Base-by-base conservation (phyloP, 2,113 vertebrate species). In the Dryoscopus gambensis region DNA sequence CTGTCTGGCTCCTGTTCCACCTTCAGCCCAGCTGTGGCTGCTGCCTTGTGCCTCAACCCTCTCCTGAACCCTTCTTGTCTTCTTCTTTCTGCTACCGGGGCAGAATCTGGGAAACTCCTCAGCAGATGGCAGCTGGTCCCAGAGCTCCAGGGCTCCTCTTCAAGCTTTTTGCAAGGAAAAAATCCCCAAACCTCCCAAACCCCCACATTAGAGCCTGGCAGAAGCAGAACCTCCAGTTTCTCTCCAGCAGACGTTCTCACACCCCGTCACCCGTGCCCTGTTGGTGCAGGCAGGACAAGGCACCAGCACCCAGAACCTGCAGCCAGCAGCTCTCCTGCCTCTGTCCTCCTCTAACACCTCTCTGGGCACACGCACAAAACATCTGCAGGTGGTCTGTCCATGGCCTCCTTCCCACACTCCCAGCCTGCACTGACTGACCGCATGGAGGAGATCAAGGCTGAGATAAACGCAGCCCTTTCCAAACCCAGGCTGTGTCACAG, bases 381-480 rank as follows among this genome's bases (percentile, higher is more conserved):
- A 63, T 13, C 74, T 70, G 62, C 82, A 82, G 13, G 22, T 3
- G 49, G 30, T 37, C 50, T 30, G 19, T 7, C 35, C 6, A 0
- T 4, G 42, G 39, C 56, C 52, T 75, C 70, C 59, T 63, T 25
- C 53, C 53, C 87, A 39, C 46, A 33, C 0, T 2, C 30, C n/a
- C 60, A 60, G 77, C 22, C 79, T 63, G 73, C 60, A 22, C 65
- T 49, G 71, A 57, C 59, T 67, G 59, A 15, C 1, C 33, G 24
- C 56, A 13, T 0, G 1, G 28, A 2, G 52, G 14, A 67, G 71
- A 46, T 17, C 7, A 18, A 11, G 27, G 37, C 11, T 3, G 33
- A 68, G 73, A 59, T 9, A 35, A 82, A 77, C 5, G 23, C 93
- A 40, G 28, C 25, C 71, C 33, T 27, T 13, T 5, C 16, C 57